phyloP scores from a whole-genome alignment of 37 sponge, comb jelly and placozoan species.

The Spongilla lacustris region DNA sequence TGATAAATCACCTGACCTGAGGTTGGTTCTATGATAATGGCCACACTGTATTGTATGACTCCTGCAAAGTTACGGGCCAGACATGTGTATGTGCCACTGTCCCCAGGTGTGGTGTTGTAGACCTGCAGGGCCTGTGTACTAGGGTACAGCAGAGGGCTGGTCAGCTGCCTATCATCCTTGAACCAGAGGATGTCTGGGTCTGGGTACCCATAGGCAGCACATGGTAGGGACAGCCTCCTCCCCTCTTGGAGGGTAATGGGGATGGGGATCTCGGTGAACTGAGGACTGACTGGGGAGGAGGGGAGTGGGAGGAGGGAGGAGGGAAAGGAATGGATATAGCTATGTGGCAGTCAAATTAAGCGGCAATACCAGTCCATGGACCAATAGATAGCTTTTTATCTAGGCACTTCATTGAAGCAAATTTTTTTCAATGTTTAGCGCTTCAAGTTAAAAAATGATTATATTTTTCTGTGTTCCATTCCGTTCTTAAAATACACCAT shows the following conservation, averaged over 20 bases:
- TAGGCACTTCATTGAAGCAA: too few species aligned
- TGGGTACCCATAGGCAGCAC: background rate
- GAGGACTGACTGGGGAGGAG: background rate
- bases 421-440: too few species aligned
- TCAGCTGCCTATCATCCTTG: background rate
- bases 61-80: background rate
- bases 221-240: background rate
- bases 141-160: background rate
- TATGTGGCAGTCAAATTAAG: too few species aligned
- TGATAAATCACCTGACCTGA: background rate
- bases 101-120: background rate
- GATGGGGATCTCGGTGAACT: background rate
- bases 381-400: too few species aligned
- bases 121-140: background rate
- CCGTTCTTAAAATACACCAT: too few species aligned
- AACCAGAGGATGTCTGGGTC: slow-evolving; percentile 1
- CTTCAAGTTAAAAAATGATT: too few species aligned
- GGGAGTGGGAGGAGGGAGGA: background rate
- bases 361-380: too few species aligned
- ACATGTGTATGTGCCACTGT: background rate
- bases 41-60: background rate
- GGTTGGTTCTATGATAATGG: background rate
- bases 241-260: background rate
- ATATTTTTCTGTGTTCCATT: too few species aligned
- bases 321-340: background rate